These are phyloP conservation scores for Escarpia spicata DNA, from an alignment of 2,888 invertebrate genomes.

Conservation along the genomic window DNA sequence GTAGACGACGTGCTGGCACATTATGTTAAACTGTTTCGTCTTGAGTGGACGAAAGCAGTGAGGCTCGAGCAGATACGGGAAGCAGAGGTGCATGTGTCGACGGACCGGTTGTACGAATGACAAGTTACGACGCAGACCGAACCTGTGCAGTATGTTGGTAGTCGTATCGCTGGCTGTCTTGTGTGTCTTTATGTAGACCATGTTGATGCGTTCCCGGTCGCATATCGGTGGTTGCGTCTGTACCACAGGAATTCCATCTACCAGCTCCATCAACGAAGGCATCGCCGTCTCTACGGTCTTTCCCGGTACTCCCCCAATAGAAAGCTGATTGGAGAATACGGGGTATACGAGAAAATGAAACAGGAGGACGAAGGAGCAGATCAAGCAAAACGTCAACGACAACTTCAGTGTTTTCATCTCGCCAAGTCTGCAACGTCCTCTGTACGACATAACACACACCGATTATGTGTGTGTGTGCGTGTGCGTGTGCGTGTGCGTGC, in stretches of 20 bases:
- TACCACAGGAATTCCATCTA: not conserved
- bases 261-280: not conserved
- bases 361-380: not conserved
- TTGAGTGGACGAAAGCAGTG: constrained; percentile 49
- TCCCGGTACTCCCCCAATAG: not conserved
- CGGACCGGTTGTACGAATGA: constrained; percentile 18
- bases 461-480: not conserved
- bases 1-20: constrained; percentile 59
- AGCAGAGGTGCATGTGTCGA: constrained; percentile 47
- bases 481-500: too few relatives aligned
- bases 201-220: not conserved
- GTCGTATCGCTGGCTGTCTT: constrained; percentile 21
- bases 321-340: not conserved
- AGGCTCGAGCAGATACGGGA: constrained; percentile 56
- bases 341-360: not conserved
- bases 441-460: not conserved
- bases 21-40: constrained; percentile 48
- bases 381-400: not conserved
- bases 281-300: not conserved
- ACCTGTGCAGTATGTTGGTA: constrained; percentile 22
- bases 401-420: not conserved
- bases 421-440: not conserved
- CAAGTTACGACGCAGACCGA: constrained; percentile 17
- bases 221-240: not conserved
- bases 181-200: constrained; percentile 14